Percentiles rank a stretch among this genome's conserved stretches.
Conservation (phyloP, 2,113 vertebrate species). For the Seriola aureovittata region DNA sequence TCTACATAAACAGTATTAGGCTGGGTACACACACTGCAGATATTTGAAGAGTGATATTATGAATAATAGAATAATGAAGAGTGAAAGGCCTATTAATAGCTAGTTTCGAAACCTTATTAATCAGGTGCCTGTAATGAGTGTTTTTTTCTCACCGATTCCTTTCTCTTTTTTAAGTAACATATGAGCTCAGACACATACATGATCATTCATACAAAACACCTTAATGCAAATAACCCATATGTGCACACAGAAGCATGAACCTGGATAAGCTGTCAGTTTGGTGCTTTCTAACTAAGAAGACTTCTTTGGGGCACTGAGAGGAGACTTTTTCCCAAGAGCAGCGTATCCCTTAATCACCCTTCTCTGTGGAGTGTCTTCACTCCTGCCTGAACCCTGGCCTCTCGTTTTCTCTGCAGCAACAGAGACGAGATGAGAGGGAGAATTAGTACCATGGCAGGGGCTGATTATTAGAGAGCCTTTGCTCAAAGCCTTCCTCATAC, state of each 20-base stretch:
- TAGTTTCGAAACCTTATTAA: neutral
- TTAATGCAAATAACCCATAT: neutral
- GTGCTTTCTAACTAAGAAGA: constrained; percentile 20
- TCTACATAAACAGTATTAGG: constrained; percentile 16
- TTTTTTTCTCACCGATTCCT: neutral
- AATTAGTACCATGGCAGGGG: constrained; percentile 54
- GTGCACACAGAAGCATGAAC: neutral
- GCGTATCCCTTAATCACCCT: constrained; percentile 63
- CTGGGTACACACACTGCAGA: constrained; percentile 12
- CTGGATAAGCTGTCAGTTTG: constrained; percentile 1
- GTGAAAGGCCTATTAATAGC: constrained; percentile 2
- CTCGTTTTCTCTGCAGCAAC: constrained; percentile 50
- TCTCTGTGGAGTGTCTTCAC: constrained; percentile 52
- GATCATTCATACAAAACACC: neutral
- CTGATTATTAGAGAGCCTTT: constrained; percentile 57
- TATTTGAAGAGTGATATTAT: constrained; percentile 24
- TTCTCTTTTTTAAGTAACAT: constrained; percentile 8
- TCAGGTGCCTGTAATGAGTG: constrained; percentile 18
- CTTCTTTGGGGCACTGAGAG: constrained; percentile 20
- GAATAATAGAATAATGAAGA: constrained; percentile 38
- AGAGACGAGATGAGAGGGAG: constrained; percentile 52
- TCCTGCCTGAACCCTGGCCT: constrained; percentile 53
- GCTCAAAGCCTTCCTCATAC: constrained; percentile 42
- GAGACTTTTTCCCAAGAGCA: constrained; percentile 33
- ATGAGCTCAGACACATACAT: neutral